Base-by-base conservation (phyloP, 2,888 invertebrate genomes). In the Acanthosepion lycidas region DNA sequence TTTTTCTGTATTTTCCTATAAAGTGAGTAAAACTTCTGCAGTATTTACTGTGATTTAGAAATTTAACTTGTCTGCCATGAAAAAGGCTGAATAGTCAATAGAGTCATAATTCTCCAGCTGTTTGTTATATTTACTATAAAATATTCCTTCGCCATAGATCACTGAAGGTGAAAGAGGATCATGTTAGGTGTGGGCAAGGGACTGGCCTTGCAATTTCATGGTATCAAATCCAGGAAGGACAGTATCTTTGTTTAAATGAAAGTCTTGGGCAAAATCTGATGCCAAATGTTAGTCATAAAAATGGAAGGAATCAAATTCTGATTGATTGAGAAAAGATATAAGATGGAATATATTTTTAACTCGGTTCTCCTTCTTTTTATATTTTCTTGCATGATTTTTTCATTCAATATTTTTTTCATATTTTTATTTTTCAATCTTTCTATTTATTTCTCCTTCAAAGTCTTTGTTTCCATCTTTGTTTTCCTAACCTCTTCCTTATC, bases 241-340 rank as follows among this genome's bases (percentile, higher is more conserved):
- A 78, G 8, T 78, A 12, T 78, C n/a, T 0, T 78, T 1, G n/a
- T 15, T 78, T 78, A 78, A 78, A 15, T n/a, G 78, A n/a, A 78
- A 78, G n/a, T 33, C n/a, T 78, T n/a, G 15, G n/a, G 1, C 5
- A 15, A 78, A 78, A 78, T 20, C 59, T 59, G 59, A 78, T 78
- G 15, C 78, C n/a, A 78, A n/a, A 78, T 78, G 78, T n/a, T 78
- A n/a, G n/a, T 78, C 78, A n/a, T 78, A 78, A 78, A 78, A 78
- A 78, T 15, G n/a, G n/a, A n/a, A 78, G n/a, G 78, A 78, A 78
- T 78, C n/a, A 78, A 78, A 78, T 78, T n/a, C 78, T n/a, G n/a
- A 33, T 78, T n/a, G 78, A 78, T 8, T 78, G n/a, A 78, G 26
- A 64, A 59, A 78, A 26, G 28, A 26, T 9, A 28, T 28, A 42